phyloP scores from a whole-genome alignment of 2,113 vertebrate species.

The Dunckerocampus dactyliophorus region DNA sequence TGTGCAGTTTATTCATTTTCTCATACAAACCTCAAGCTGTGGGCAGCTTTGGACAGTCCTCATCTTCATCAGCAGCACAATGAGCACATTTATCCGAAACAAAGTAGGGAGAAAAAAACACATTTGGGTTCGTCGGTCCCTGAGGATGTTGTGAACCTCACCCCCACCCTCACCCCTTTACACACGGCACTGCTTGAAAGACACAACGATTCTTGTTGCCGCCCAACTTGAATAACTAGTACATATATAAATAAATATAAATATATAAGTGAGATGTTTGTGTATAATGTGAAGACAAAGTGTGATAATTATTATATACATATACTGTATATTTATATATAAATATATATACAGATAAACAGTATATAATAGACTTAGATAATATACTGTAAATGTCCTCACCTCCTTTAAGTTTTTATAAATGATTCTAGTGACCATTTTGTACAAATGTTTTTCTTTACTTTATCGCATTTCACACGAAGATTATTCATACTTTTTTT shows the following conservation, averaged over 20 bases:
- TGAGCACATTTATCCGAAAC: neutral
- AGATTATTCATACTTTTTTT: slow-evolving; percentile 67
- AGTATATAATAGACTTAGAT: slow-evolving; percentile 66
- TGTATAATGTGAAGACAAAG: slow-evolving; percentile 73
- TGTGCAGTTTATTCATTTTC: no score
- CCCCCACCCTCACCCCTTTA: neutral
- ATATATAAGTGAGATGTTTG: slow-evolving; percentile 73
- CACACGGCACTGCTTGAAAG: neutral
- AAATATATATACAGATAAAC: slow-evolving; percentile 40
- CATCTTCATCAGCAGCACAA: no score
- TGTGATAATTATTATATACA: slow-evolving; percentile 45
- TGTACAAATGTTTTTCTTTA: slow-evolving; percentile 73
- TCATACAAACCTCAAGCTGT: no score
- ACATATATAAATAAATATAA: slow-evolving; percentile 65
- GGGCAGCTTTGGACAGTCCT: no score
- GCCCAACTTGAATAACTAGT: slow-evolving; percentile 1
- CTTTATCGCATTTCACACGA: slow-evolving; percentile 66
- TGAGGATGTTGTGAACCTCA: neutral
- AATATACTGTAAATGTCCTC: slow-evolving; percentile 68
- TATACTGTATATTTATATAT: slow-evolving; percentile 3
- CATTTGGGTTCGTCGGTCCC: neutral
- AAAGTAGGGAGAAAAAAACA: neutral
- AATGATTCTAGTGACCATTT: slow-evolving; percentile 64
- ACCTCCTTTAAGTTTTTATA: slow-evolving; percentile 70
- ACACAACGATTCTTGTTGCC: neutral